phyloP scores from a whole-genome alignment of 1,140 invertebrate genomes.

The Gonioctena quinquepunctata region DNA sequence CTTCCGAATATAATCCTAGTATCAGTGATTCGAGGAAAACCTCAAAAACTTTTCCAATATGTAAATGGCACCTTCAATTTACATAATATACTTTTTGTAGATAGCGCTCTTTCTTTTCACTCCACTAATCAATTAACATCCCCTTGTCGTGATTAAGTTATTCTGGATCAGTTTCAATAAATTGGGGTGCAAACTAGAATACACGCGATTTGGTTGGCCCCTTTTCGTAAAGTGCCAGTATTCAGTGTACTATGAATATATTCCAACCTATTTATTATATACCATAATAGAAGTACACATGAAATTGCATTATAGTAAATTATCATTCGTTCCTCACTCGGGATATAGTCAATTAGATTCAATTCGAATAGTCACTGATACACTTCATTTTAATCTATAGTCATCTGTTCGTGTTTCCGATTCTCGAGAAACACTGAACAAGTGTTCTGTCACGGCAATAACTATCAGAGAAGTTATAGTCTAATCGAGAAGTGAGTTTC shows the following conservation, averaged over 20 bases:
- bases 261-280: too few species aligned
- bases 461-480: too few species aligned
- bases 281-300: too few species aligned
- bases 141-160: conserved; percentile 17
- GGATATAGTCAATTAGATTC: too few species aligned
- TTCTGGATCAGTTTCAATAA: not conserved
- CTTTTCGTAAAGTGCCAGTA: not conserved
- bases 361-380: too few species aligned
- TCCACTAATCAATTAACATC: conserved; percentile 12
- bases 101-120: conserved; percentile 2
- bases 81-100: conserved; percentile 10
- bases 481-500: too few species aligned
- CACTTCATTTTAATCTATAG: too few species aligned
- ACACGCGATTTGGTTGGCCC: not conserved
- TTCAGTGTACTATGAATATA: not conserved
- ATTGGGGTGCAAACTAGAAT: not conserved
- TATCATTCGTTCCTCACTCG: too few species aligned
- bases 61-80: conserved; percentile 4
- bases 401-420: too few species aligned
- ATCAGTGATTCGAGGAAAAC: not conserved
- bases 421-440: too few species aligned
- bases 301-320: too few species aligned
- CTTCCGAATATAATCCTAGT: not conserved
- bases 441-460: too few species aligned
- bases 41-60: conserved; percentile 3